Conservation (phyloP, 2,113 vertebrate genomes). For the Rhadina sibilatrix region DNA sequence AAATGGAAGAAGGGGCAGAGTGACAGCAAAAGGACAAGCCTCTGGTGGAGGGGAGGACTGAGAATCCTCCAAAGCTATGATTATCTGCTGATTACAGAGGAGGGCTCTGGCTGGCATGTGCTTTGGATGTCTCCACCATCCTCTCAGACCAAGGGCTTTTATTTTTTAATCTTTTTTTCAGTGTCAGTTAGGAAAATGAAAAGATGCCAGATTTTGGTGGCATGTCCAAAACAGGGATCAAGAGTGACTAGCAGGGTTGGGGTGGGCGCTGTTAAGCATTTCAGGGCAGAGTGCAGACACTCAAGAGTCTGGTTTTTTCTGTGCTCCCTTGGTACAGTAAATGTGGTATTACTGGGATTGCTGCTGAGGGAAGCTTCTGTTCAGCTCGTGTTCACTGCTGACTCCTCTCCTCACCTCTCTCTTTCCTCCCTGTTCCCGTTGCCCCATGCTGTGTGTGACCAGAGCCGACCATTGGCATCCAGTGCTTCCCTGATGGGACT, state of each 20-base stretch:
- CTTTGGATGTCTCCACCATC: background rate
- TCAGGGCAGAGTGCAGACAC: background rate
- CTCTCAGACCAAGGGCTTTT: background rate
- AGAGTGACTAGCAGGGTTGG: background rate
- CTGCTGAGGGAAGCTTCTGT: background rate
- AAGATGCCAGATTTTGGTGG: background rate
- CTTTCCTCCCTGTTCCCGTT: background rate
- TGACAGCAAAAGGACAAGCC: background rate
- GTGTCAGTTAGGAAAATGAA: background rate
- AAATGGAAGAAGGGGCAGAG: background rate
- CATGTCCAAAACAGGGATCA: background rate
- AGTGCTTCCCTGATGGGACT: slow-evolving; percentile 36
- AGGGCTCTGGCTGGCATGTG: background rate
- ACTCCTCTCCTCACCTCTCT: background rate
- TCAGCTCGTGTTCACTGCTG: background rate
- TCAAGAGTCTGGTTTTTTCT: background rate
- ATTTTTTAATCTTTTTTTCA: background rate
- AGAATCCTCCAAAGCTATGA: background rate
- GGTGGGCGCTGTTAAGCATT: background rate
- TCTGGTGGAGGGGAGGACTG: background rate
- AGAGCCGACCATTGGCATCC: slow-evolving; percentile 7
- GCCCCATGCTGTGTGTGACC: background rate
- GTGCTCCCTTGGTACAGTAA: background rate
- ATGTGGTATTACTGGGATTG: accelerated
- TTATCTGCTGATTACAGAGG: background rate